Conservation (phyloP, 2,797 vertebrate species). For the Rhinichthys osculus region DNA sequence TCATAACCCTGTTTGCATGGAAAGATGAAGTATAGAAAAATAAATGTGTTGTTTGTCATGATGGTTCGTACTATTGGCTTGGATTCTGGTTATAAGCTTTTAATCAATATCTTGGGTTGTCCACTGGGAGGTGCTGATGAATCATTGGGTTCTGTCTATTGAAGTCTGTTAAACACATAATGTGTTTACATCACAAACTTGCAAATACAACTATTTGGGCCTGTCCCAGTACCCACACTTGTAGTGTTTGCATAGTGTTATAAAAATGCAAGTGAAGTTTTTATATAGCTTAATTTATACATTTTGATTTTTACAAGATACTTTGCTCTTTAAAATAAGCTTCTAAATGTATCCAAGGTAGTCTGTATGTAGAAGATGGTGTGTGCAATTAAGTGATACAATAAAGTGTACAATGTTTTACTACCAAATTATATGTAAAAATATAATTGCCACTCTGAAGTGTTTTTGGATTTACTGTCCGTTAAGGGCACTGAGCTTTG, state of each 20-base stretch:
- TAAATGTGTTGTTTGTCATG: neutral
- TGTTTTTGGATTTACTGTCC: neutral
- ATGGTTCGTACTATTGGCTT: neutral
- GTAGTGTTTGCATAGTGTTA: neutral
- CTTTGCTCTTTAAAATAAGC: neutral
- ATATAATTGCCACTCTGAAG: neutral
- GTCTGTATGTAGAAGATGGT: neutral
- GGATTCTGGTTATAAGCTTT: neutral
- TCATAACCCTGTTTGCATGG: constrained; percentile 75
- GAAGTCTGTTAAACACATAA: neutral
- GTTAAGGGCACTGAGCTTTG: neutral
- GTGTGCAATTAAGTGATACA: neutral
- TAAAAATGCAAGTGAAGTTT: neutral
- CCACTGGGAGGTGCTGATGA: constrained; percentile 43
- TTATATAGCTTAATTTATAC: neutral
- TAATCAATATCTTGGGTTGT: neutral
- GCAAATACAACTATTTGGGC: neutral
- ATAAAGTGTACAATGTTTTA: no score
- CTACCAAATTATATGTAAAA: neutral
- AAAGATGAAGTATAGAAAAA: constrained; percentile 1
- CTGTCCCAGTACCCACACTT: neutral
- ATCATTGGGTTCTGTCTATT: neutral
- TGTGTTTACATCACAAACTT: neutral
- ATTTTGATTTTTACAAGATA: neutral
- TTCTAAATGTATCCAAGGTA: neutral